Base-by-base conservation (phyloP, 2,888 invertebrate species). In the Andrena bicolor region DNA sequence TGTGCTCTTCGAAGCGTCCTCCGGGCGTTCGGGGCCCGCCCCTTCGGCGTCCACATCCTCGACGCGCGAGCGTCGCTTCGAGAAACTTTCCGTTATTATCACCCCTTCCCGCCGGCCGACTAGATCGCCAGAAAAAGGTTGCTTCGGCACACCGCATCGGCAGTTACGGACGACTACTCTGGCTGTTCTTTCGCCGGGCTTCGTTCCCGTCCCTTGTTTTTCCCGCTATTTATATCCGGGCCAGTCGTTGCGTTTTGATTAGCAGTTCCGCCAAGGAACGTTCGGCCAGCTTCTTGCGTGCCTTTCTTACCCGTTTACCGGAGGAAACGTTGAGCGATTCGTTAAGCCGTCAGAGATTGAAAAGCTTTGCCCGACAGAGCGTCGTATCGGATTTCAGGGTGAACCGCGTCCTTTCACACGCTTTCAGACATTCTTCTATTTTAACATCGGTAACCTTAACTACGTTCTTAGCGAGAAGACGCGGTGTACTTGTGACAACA, bases 81-180 rank as follows among this genome's bases (percentile, higher is more conserved):
- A 26, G 28, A 30, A 88, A 88, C 82, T 88, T 88, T 85, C 76
- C 89, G 83, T 86, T 88, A 88, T 88, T 88, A 88, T 88, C 89
- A 82, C 88, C 72, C 60, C 51, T 71, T 65, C 61, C 32, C 86
- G 60, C n/a, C 56, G 65, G 53, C 63, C 75, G 32, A 48, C 60
- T 30, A 60, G 74, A 70, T 73, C 66, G 71, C 49, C 56, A 80
- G 84, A 89, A 88, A 89, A 88, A 88, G 78, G 41, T 72, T 60
- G 65, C 77, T 53, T n/a, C 75, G n/a, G 51, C 60, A 76, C 61
- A 78, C 53, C 74, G 74, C 84, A 74, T 76, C 80, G 69, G 68
- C 72, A 84, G 90, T 84, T 83, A 86, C 85, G 86, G 80, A 76
- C 77, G 85, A 80, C 82, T 83, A 81, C 76, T 73, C 79, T 70